These are phyloP conservation scores for Protobothrops mucrosquamatus DNA, from an alignment of 2,113 vertebrate species.

Conservation along the genomic window DNA sequence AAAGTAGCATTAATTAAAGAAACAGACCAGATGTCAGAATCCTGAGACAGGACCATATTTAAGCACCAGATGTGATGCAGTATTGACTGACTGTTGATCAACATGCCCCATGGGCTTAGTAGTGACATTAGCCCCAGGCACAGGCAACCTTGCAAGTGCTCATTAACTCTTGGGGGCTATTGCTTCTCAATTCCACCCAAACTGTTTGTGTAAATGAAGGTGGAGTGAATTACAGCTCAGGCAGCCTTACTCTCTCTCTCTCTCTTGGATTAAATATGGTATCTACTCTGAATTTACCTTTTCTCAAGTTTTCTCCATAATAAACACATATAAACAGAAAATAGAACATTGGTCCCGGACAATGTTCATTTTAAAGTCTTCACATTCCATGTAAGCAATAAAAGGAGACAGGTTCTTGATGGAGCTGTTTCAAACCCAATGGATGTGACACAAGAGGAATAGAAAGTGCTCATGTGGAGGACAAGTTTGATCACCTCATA, in stretches of 20 bases:
- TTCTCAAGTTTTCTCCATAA: background rate
- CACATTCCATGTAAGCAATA: background rate
- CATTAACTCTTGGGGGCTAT: constrained; percentile 27
- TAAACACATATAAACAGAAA: background rate
- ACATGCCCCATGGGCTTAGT: constrained; percentile 13
- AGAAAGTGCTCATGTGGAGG: background rate
- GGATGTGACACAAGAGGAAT: background rate
- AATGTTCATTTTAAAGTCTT: background rate
- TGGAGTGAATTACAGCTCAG: background rate
- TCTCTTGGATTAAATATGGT: background rate
- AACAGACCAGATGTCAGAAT: constrained; percentile 30
- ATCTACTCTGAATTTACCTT: background rate
- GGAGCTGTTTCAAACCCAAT: background rate
- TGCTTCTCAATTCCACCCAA: constrained; percentile 8
- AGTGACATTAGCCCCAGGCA: constrained; percentile 34
- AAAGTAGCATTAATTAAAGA: constrained; percentile 25
- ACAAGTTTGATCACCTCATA: background rate
- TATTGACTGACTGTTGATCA: constrained; percentile 14
- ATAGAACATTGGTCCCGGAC: background rate
- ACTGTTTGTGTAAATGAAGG: background rate
- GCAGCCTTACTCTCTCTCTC: background rate
- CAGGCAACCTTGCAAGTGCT: constrained; percentile 20
- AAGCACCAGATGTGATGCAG: constrained; percentile 37
- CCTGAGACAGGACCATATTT: constrained; percentile 21
- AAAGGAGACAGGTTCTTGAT: background rate